These are phyloP conservation scores for Callipepla californica DNA, from an alignment of 2,113 vertebrate genomes.

Conservation along the genomic window DNA sequence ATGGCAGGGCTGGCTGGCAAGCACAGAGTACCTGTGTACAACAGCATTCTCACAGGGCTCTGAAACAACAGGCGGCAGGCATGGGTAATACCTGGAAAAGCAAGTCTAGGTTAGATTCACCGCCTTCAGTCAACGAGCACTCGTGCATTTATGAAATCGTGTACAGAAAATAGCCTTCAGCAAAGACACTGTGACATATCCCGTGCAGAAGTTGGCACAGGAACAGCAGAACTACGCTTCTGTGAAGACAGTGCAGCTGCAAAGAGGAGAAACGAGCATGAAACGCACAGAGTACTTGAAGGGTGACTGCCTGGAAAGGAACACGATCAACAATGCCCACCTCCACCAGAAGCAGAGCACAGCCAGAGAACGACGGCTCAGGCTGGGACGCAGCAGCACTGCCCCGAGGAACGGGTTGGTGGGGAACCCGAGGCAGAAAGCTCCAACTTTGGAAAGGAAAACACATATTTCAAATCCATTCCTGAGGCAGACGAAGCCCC, in stretches of 20 bases:
- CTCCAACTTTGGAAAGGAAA: background rate
- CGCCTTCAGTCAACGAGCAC: background rate
- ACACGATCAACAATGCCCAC: background rate
- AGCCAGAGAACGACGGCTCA: rapidly evolving
- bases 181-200: rapidly evolving
- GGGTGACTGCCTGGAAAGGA: background rate
- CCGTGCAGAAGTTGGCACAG: background rate
- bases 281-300: background rate
- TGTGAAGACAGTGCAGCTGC: background rate
- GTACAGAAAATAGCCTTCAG: background rate
- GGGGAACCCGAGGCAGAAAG: background rate
- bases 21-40: constrained; percentile 65
- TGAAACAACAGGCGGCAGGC: constrained; percentile 59
- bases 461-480: background rate
- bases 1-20: constrained; percentile 23
- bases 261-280: background rate
- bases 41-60: constrained; percentile 64
- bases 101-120: constrained; percentile 40
- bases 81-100: constrained; percentile 72
- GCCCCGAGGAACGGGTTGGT: background rate
- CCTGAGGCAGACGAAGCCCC: background rate
- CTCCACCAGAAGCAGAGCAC: rapidly evolving
- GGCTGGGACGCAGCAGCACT: rapidly evolving
- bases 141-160: background rate
- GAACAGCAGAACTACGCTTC: background rate